Conservation (phyloP, 2,797 vertebrate genomes). For the Psittacula derbiana region DNA sequence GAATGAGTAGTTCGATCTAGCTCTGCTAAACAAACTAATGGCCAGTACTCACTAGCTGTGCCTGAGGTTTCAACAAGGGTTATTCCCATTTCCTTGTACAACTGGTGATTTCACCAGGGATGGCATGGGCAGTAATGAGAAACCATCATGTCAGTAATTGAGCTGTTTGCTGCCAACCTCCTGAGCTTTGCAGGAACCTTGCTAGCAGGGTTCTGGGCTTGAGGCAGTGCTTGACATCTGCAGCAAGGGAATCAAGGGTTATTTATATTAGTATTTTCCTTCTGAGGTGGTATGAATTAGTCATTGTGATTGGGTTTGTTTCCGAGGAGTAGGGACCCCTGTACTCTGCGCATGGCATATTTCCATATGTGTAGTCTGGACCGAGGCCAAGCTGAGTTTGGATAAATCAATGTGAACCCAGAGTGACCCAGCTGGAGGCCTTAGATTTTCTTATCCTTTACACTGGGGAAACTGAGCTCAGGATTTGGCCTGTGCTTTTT, state of each 20-base stretch:
- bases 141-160: not conserved
- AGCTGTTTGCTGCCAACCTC: not conserved
- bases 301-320: constrained; percentile 18
- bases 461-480: constrained; percentile 37
- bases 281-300: constrained; percentile 42
- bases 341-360: not conserved
- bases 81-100: not conserved
- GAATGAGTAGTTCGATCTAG: constrained; percentile 3
- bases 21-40: not conserved
- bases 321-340: not conserved
- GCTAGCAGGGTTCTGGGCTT: not conserved
- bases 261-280: not conserved
- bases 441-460: not conserved
- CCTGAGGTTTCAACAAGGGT: constrained; percentile 15
- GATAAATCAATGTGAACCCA: not conserved
- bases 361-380: constrained; percentile 31
- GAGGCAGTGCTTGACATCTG: not conserved
- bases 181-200: not conserved
- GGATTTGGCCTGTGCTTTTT: not conserved
- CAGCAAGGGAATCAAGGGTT: not conserved
- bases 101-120: not conserved
- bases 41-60: not conserved
- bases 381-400: not conserved
- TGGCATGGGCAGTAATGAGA: not conserved
- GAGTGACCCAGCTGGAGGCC: constrained; percentile 12